These are phyloP conservation scores for Tetramorium parvispinum DNA, from an alignment of 1,140 invertebrate genomes.

Conservation along the genomic window DNA sequence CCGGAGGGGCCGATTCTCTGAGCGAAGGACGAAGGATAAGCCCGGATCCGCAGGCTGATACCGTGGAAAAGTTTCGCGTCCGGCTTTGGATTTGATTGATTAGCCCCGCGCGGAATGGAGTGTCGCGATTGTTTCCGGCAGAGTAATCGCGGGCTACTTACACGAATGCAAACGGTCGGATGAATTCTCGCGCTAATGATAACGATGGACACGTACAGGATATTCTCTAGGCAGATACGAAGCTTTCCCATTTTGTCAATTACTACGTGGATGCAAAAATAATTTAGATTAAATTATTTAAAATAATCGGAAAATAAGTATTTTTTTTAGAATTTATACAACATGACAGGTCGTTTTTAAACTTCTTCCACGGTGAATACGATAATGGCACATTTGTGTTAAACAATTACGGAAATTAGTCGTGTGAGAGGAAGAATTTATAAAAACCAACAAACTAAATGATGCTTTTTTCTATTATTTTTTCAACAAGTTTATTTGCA, in stretches of 20 bases:
- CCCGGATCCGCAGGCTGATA: constrained; percentile 66
- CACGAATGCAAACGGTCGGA: constrained; percentile 58
- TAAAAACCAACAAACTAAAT: constrained; percentile 7
- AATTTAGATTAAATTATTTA: background rate
- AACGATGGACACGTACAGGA: background rate
- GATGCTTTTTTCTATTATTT: background rate
- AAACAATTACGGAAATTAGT: constrained; percentile 39
- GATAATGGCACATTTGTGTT: constrained; percentile 44
- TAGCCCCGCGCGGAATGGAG: constrained; percentile 62
- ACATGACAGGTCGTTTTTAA: constrained; percentile 14
- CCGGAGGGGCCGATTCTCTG: constrained; percentile 50
- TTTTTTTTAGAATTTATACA: background rate
- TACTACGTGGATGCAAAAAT: constrained; percentile 2
- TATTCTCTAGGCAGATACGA: background rate
- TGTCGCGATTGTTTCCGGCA: constrained; percentile 72
- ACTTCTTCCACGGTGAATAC: background rate
- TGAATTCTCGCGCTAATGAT: constrained; percentile 45
- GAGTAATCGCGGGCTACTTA: constrained; percentile 47
- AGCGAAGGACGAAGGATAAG: constrained; percentile 62
- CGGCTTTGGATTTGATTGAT: constrained; percentile 73
- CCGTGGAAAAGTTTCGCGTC: constrained; percentile 68
- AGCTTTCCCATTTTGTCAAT: constrained; percentile 40
- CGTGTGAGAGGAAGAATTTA: constrained; percentile 10
- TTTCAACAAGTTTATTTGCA: background rate
- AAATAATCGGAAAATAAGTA: constrained; percentile 9